These are phyloP conservation scores for Xanthia icteritia DNA, from an alignment of 2,888 invertebrate species.

Conservation along the genomic window DNA sequence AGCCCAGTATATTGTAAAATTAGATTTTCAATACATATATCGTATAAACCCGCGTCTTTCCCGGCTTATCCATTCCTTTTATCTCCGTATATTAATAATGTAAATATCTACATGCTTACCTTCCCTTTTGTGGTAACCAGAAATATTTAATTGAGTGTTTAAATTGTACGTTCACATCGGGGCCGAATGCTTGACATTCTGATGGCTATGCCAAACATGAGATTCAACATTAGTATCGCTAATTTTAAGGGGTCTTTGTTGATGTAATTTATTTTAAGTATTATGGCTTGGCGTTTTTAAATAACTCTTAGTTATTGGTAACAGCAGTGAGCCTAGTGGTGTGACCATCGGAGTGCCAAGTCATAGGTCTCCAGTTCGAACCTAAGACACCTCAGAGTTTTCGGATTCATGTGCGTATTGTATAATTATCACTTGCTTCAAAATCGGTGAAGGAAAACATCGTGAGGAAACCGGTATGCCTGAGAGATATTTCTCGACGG, in stretches of 20 bases:
- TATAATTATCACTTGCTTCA: no score
- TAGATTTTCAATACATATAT: conserved; percentile 34
- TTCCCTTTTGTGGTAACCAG: conserved; percentile 57
- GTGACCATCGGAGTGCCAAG: no score
- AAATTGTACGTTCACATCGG: conserved; percentile 35
- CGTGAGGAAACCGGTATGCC: no score
- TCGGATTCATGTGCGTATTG: no score
- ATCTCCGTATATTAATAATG: conserved; percentile 56
- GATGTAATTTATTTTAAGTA: conserved; percentile 10
- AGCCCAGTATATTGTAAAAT: conserved; percentile 32
- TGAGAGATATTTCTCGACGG: no score
- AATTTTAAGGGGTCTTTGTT: conserved; percentile 11
- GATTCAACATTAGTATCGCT: conserved; percentile 11
- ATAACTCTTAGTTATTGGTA: not conserved
- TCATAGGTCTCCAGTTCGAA: no score
- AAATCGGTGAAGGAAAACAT: no score
- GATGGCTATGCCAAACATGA: conserved; percentile 25
- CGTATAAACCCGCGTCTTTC: not conserved
- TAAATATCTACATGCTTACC: conserved; percentile 51
- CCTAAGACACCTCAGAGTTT: no score
- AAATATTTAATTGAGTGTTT: conserved; percentile 61
- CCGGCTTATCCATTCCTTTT: conserved; percentile 48
- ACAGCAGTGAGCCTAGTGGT: no score
- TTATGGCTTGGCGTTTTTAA: not conserved
- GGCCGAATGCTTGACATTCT: conserved; percentile 41